Base-by-base conservation (phyloP, 2,888 invertebrate genomes). In the Spodoptera exigua region DNA sequence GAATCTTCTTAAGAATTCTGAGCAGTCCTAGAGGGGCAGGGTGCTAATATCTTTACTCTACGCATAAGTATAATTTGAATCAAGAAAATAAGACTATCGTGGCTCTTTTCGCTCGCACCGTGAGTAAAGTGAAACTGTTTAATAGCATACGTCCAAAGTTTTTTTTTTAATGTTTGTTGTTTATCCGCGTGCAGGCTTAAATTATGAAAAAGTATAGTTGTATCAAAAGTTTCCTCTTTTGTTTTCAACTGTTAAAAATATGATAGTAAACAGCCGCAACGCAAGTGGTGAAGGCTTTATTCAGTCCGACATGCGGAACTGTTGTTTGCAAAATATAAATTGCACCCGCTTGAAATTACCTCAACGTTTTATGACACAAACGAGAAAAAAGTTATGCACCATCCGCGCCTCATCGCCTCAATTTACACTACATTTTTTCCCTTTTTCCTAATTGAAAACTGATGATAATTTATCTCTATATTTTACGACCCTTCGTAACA, bases 271-370 rank as follows among this genome's bases (percentile, higher is more conserved):
- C 51, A 56, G 57, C 64, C 47, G 54, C 51, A 65, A 80, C 79
- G 83, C 80, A 81, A 81, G 82, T 81, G 83, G 80, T 79, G 80
- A 84, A 83, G 78, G 83, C 84, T 89, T 86, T 87, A 87, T 87
- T 85, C 83, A 84, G 79, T 80, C 82, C 76, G 78, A 82, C 84
- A 81, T 80, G 72, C 78, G 75, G 83, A 80, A 83, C 79, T 78
- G 85, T 80, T 84, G 82, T 80, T 81, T 81, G 84, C 83, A 82
- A 89, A 87, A 86, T 88, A 89, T 89, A 90, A 91, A 90, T 87
- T 88, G 87, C 83, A 80, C 81, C 81, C 81, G 84, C 82, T 83
- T 84, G 80, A 86, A 90, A 90, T 90, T 89, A 89, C 86, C 85
- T 85, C 83, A 84, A 85, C 86, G 82, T 81, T 89, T 89, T 89